Evolutionary conservation across 2,797 vertebrate species (phyloP).

Genomic region (Pseudotriccus pelzelni): DNA sequence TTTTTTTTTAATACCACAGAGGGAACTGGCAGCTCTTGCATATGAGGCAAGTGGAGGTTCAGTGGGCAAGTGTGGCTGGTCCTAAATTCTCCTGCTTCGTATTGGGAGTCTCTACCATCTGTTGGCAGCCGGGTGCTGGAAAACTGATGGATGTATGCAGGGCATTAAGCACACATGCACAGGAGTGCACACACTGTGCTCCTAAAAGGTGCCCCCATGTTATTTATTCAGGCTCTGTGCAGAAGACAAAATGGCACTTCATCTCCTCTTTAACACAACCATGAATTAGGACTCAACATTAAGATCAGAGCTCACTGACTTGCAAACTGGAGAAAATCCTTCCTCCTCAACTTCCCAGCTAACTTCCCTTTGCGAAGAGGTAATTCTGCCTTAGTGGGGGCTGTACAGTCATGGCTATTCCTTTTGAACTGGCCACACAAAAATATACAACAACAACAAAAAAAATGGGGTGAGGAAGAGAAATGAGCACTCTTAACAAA

Average conservation of each 20-base stretch:
- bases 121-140: neutral
- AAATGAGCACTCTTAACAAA: conserved; percentile 15
- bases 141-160: neutral
- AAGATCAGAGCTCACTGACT: neutral
- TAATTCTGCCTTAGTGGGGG: neutral
- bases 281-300: neutral
- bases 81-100: neutral
- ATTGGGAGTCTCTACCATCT: neutral
- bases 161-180: neutral
- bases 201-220: neutral
- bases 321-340: neutral
- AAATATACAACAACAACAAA: neutral
- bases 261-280: neutral
- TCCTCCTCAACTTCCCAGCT: neutral
- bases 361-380: accelerated
- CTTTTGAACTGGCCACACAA: neutral
- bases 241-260: neutral
- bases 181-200: accelerated
- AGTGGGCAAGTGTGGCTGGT: accelerated
- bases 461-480: neutral
- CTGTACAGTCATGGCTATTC: neutral
- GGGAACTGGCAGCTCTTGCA: neutral
- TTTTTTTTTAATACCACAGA: neutral
- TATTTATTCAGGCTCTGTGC: neutral
- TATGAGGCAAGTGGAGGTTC: neutral